Evolutionary conservation across 2,797 vertebrate species (phyloP).

Genomic region (Myotis myotis): DNA sequence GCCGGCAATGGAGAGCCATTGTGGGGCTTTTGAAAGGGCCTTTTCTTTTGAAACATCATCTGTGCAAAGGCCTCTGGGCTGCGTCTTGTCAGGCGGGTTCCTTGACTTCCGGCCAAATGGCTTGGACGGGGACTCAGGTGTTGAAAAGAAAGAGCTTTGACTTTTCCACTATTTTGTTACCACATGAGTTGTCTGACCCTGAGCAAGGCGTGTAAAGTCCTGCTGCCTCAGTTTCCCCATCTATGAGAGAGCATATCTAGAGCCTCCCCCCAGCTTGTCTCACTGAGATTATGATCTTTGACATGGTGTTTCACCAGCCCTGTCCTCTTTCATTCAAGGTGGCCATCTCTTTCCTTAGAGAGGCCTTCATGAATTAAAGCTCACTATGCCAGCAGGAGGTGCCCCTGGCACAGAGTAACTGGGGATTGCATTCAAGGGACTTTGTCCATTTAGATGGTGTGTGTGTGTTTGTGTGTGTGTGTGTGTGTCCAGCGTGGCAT

Average conservation of each 20-base stretch:
- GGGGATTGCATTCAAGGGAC: background rate
- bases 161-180: background rate
- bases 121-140: background rate
- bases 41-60: conserved; percentile 57
- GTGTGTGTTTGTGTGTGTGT: background rate
- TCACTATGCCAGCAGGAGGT: background rate
- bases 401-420: background rate
- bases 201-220: background rate
- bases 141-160: background rate
- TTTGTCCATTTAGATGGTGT: background rate
- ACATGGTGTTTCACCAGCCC: background rate
- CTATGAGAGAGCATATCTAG: background rate
- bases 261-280: background rate
- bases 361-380: background rate
- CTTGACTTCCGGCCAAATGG: conserved; percentile 27
- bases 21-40: conserved; percentile 51
- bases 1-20: conserved; percentile 39
- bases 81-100: conserved; percentile 45
- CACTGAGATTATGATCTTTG: background rate
- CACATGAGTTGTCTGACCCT: background rate
- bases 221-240: background rate
- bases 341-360: conserved; percentile 24
- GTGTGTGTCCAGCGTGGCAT: background rate
- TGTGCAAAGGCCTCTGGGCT: conserved; percentile 1
- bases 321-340: background rate